Evolutionary conservation across 2,797 vertebrate species (phyloP).

Genomic region (Sandelia bainsii): DNA sequence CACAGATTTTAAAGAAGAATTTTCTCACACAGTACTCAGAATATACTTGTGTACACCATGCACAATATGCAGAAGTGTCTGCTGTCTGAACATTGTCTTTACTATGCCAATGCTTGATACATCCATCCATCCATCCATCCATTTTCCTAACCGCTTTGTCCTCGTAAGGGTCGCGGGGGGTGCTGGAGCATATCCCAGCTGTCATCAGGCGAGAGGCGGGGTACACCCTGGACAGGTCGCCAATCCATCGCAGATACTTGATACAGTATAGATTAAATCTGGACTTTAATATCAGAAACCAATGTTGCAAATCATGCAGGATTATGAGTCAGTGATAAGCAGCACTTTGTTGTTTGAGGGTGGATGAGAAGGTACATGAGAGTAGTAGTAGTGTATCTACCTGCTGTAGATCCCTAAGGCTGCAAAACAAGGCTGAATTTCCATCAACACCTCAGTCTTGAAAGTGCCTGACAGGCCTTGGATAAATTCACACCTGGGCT

Average conservation of each 20-base stretch:
- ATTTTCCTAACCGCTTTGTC: no score
- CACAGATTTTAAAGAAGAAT: conserved; percentile 38
- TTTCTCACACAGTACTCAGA: conserved; percentile 45
- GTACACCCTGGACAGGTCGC: no score
- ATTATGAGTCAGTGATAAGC: conserved; percentile 42
- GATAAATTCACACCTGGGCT: conserved; percentile 77
- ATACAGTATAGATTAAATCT: conserved; percentile 27
- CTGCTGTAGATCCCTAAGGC: conserved; percentile 64
- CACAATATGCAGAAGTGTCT: conserved; percentile 2
- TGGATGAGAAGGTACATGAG: conserved; percentile 41
- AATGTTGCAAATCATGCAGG: conserved; percentile 6
- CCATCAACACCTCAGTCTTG: conserved; percentile 81
- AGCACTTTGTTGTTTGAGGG: not conserved
- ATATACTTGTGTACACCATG: not conserved
- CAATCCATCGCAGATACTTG: no score
- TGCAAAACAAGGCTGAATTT: conserved; percentile 63
- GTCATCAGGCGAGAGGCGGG: no score
- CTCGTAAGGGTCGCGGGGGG: no score
- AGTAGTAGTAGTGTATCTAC: conserved; percentile 26
- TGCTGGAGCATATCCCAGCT: no score
- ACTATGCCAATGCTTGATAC: conserved; percentile 1
- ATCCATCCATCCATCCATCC: no score
- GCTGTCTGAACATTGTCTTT: conserved; percentile 1
- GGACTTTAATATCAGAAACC: conserved; percentile 23
- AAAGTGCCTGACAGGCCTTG: conserved; percentile 62